A percentile compares a stretch with the other conserved stretches of the same genome.
These are phyloP conservation scores for Anodontia alba DNA, from an alignment of 2,888 invertebrate species.

Conservation along the genomic window DNA sequence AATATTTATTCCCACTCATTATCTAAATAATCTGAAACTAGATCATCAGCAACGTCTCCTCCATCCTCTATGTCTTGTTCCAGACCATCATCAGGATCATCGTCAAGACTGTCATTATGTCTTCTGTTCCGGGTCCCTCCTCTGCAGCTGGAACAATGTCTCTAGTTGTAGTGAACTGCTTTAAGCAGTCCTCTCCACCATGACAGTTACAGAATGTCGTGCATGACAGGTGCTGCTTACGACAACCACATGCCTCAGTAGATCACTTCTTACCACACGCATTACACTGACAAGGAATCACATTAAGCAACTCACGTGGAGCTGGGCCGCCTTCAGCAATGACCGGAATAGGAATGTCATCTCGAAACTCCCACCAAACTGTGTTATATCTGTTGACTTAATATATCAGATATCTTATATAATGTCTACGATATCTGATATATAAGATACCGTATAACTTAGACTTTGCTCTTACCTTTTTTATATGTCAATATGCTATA, in stretches of 20 bases:
- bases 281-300: conserved; percentile 1
- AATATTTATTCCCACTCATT: no score
- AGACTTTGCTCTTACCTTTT: no score
- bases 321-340: not conserved
- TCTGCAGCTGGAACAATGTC: not conserved
- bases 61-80: no score
- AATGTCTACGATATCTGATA: no score
- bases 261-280: not conserved
- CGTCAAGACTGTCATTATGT: not conserved
- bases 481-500: no score
- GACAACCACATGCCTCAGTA: conserved; percentile 3
- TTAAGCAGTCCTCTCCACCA: not conserved
- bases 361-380: conserved; percentile 29
- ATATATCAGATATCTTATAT: no score
- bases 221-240: not conserved
- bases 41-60: no score
- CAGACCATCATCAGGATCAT: not conserved
- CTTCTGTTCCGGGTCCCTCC: not conserved
- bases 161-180: not conserved
- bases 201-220: not conserved
- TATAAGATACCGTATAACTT: no score
- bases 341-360: conserved; percentile 14
- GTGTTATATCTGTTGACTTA: conserved; percentile 21
- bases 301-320: not conserved
- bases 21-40: no score